Evolutionary conservation across 2,797 vertebrate species (phyloP).

Genomic region (Pangasius krempfi): DNA sequence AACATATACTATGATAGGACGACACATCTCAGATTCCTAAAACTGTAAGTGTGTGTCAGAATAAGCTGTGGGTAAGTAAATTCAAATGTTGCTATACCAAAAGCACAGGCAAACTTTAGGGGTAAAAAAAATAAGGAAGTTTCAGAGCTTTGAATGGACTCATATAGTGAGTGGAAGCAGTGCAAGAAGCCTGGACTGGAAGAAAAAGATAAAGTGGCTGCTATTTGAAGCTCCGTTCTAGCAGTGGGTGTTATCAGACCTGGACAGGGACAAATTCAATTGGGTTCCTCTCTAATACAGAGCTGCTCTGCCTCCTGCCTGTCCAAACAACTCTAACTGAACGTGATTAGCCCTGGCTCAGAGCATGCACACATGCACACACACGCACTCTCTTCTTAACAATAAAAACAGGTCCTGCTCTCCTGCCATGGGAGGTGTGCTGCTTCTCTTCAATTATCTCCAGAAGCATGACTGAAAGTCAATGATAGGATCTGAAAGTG

Average conservation of each 20-base stretch:
- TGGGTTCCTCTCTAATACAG: conserved; percentile 74
- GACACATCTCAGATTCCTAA: neutral
- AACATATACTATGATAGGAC: neutral
- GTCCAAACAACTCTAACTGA: conserved; percentile 70
- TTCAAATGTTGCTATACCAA: neutral
- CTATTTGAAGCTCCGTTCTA: conserved; percentile 48
- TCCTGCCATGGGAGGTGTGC: conserved; percentile 63
- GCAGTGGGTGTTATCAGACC: conserved; percentile 56
- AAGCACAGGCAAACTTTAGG: neutral
- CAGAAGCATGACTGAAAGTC: conserved; percentile 49
- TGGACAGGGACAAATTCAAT: conserved; percentile 72
- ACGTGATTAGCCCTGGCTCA: conserved; percentile 66
- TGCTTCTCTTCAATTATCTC: conserved; percentile 68
- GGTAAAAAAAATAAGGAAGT: neutral
- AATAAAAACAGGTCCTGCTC: conserved; percentile 49
- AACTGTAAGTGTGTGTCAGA: neutral
- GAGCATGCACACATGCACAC: conserved; percentile 60
- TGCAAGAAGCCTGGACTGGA: conserved; percentile 24
- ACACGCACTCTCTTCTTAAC: conserved; percentile 28
- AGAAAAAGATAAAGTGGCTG: conserved; percentile 61
- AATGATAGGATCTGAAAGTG: conserved; percentile 56
- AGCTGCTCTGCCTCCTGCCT: conserved; percentile 67
- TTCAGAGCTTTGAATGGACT: neutral
- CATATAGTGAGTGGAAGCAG: conserved; percentile 21
- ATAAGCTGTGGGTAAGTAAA: neutral